Percentiles rank a stretch among this genome's conserved stretches.
These are phyloP conservation scores for Drosophila pegasa DNA, from an alignment of 2,888 invertebrate species.

Conservation along the genomic window DNA sequence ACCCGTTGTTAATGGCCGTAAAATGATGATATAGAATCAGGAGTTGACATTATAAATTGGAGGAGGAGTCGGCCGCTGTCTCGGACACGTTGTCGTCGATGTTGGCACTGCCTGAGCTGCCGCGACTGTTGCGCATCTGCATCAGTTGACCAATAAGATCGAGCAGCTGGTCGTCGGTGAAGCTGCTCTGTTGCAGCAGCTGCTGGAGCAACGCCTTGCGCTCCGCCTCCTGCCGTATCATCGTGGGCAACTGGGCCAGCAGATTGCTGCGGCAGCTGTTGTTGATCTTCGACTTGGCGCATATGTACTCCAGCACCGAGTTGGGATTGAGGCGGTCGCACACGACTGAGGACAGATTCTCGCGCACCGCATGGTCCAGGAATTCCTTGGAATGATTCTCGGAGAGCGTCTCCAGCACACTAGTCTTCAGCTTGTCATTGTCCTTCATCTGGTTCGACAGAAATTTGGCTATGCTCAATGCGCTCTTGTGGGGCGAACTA, in stretches of 20 bases:
- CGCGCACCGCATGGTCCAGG: conserved; percentile 84
- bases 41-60: conserved; percentile 67
- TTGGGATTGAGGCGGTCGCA: conserved; percentile 84
- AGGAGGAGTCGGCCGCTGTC: conserved; percentile 83
- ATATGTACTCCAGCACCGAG: conserved; percentile 83
- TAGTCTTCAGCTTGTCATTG: conserved; percentile 79
- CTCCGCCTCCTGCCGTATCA: conserved; percentile 75
- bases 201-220: conserved; percentile 72
- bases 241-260: conserved; percentile 76
- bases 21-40: conserved; percentile 1
- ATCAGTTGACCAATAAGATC: conserved; percentile 78
- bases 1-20: conserved; percentile 13
- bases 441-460: conserved; percentile 80
- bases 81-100: conserved; percentile 75
- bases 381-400: conserved; percentile 84
- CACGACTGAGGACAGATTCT: conserved; percentile 84
- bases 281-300: conserved; percentile 83
- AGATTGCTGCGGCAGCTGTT: conserved; percentile 76
- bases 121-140: conserved; percentile 57
- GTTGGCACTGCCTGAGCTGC: conserved; percentile 3
- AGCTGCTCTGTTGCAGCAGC: conserved; percentile 65
- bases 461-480: conserved; percentile 72
- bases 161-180: conserved; percentile 75
- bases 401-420: conserved; percentile 82
- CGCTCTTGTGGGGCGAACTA: conserved; percentile 57